Evolutionary conservation across 2,797 vertebrate species (phyloP).

Genomic region (Cossypha polioptera): DNA sequence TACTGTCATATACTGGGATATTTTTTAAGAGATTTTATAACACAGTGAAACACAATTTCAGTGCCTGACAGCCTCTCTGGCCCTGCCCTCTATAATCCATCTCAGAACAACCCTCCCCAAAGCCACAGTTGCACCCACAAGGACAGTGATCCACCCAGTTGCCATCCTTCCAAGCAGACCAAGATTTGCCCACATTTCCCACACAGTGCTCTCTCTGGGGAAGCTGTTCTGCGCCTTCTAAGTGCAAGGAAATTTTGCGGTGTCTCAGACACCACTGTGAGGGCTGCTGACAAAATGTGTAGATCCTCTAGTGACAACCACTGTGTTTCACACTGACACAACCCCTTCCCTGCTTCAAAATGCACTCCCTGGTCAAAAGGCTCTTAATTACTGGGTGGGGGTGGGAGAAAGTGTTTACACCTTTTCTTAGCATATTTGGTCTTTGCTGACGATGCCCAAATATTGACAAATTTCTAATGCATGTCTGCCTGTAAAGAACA

Average conservation of each 20-base stretch:
- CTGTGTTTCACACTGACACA: background rate
- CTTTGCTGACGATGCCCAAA: background rate
- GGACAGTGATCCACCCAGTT: background rate
- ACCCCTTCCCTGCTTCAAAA: background rate
- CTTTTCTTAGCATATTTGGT: background rate
- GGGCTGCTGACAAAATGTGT: background rate
- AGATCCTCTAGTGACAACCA: background rate
- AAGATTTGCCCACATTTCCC: background rate
- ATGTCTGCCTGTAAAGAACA: background rate
- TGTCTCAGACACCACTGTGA: background rate
- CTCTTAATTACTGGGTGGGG: background rate
- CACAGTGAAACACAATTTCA: background rate
- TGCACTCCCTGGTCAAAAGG: background rate
- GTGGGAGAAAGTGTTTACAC: background rate
- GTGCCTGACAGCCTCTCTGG: background rate
- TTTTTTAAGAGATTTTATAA: background rate
- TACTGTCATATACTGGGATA: background rate
- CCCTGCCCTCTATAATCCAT: background rate
- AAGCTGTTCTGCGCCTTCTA: background rate
- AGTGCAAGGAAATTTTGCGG: background rate
- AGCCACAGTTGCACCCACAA: rapidly evolving
- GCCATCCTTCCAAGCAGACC: background rate
- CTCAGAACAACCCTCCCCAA: background rate
- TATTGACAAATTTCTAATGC: background rate
- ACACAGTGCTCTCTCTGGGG: background rate